These are phyloP conservation scores for Endomychus coccineus DNA, from an alignment of 2,888 invertebrate species.

Conservation along the genomic window DNA sequence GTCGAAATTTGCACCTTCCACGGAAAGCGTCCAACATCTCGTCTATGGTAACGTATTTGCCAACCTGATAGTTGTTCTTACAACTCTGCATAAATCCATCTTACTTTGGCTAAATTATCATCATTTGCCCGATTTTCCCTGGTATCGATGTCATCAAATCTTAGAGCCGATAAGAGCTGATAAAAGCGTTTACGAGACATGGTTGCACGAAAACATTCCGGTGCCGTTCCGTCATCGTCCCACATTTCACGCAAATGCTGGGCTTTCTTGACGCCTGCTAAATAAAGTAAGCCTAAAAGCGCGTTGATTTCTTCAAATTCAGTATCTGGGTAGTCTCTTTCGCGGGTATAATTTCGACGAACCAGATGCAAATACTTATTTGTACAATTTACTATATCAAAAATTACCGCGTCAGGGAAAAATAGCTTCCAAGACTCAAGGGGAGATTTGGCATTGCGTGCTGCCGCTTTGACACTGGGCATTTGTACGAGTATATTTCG, in stretches of 20 bases:
- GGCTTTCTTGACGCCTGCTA: too few species aligned
- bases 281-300: too few species aligned
- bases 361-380: too few species aligned
- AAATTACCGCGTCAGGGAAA: too few species aligned
- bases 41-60: slow-evolving; percentile 27
- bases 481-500: too few species aligned
- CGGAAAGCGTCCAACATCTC: slow-evolving; percentile 27
- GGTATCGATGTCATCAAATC: slow-evolving; percentile 23
- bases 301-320: too few species aligned
- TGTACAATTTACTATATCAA: too few species aligned
- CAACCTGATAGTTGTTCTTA: slow-evolving; percentile 20
- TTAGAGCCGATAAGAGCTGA: slow-evolving; percentile 19
- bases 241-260: slow-evolving; percentile 23
- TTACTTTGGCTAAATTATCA: slow-evolving; percentile 26
- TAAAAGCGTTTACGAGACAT: slow-evolving; percentile 26
- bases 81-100: slow-evolving; percentile 30
- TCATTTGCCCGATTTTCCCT: slow-evolving; percentile 17
- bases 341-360: too few species aligned
- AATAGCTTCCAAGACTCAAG: too few species aligned
- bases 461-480: too few species aligned
- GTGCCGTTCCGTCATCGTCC: slow-evolving; percentile 24
- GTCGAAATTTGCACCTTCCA: slow-evolving; percentile 27
- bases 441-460: too few species aligned
- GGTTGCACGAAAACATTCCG: slow-evolving; percentile 26
- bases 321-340: too few species aligned